Conservation (phyloP, 2,888 invertebrate genomes). For the Drosophila conformis region DNA sequence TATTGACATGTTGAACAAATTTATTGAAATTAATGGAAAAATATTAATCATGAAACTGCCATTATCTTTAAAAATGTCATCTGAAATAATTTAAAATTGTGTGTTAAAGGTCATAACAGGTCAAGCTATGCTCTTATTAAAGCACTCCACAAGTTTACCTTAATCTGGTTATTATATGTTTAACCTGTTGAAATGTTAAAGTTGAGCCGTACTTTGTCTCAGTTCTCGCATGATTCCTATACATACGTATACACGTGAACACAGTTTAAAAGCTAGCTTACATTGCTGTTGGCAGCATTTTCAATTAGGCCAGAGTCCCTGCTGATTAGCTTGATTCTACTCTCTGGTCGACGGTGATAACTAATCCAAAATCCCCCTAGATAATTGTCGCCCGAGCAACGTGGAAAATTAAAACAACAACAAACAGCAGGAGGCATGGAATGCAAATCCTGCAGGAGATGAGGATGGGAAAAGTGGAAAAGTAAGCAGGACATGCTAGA, state of each 20-base stretch:
- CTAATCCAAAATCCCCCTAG: conserved; percentile 49
- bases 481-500: conserved; percentile 6
- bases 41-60: neutral
- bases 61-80: neutral
- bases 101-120: neutral
- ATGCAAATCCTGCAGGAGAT: conserved; percentile 13
- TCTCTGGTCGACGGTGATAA: conserved; percentile 27
- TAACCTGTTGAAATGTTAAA: neutral
- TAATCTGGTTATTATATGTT: neutral
- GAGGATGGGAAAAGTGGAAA: neutral
- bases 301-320: conserved; percentile 65
- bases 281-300: conserved; percentile 40
- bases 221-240: neutral
- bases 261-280: conserved; percentile 3
- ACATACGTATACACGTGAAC: conserved; percentile 12
- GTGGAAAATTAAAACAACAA: conserved; percentile 61
- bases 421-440: conserved; percentile 20
- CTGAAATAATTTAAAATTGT: neutral
- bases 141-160: neutral
- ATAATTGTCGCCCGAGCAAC: conserved; percentile 44
- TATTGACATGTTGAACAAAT: neutral
- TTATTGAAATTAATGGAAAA: rapidly evolving
- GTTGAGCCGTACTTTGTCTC: neutral
- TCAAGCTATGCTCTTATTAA: neutral
- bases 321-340: conserved; percentile 43